A percentile compares a stretch with the other conserved stretches of the same genome.
phyloP scores from a whole-genome alignment of 2,888 invertebrate species.

The Drosophila melanosoma region DNA sequence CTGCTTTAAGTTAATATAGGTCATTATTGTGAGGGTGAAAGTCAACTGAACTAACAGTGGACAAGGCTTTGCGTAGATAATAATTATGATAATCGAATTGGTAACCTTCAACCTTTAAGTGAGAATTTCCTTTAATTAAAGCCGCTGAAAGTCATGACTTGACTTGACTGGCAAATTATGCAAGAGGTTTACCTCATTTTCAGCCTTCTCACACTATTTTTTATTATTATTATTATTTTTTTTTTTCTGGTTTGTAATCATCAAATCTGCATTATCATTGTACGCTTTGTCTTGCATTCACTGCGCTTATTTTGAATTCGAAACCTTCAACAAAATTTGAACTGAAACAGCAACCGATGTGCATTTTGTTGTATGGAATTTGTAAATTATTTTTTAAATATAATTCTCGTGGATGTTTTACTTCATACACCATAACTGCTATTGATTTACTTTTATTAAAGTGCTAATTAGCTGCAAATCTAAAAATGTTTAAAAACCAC shows the following conservation, averaged over 20 bases:
- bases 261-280: conserved; percentile 65
- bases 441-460: conserved; percentile 20
- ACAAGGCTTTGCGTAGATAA: conserved; percentile 2
- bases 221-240: neutral
- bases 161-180: conserved; percentile 54
- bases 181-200: conserved; percentile 31
- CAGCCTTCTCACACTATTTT: neutral
- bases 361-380: conserved; percentile 5
- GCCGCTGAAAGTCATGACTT: conserved; percentile 53
- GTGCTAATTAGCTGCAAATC: conserved; percentile 34
- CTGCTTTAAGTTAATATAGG: conserved; percentile 62
- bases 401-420: conserved; percentile 18
- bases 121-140: conserved; percentile 45
- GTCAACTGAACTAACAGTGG: conserved; percentile 27
- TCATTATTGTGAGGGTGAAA: conserved; percentile 70
- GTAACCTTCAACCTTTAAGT: conserved; percentile 23
- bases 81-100: conserved; percentile 1
- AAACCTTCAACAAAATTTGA: conserved; percentile 54
- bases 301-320: conserved; percentile 19
- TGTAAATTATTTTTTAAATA: conserved; percentile 5
- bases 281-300: conserved; percentile 29
- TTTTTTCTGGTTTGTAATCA: conserved; percentile 3
- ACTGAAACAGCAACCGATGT: conserved; percentile 15
- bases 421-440: conserved; percentile 23
- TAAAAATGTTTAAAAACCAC: conserved; percentile 21